A percentile compares a stretch with the other conserved stretches of the same genome.
Conservation (phyloP, 2,797 vertebrate species). For the Lateolabrax maculatus region DNA sequence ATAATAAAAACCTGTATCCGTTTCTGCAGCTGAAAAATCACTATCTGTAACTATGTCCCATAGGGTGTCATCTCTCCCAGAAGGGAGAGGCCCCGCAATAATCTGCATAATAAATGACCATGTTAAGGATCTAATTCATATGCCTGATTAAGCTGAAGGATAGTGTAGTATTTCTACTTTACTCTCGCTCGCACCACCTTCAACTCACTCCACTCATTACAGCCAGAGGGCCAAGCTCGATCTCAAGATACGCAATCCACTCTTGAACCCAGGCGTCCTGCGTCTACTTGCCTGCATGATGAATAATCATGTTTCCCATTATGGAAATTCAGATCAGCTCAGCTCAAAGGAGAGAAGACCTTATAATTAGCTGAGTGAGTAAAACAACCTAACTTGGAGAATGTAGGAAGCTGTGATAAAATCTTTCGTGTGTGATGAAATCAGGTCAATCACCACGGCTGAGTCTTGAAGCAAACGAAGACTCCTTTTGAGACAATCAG, state of each 20-base stretch:
- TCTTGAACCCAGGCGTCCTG: slow-evolving; percentile 29
- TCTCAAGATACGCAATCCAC: slow-evolving; percentile 13
- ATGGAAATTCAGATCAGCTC: slow-evolving; percentile 63
- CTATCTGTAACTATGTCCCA: slow-evolving; percentile 6
- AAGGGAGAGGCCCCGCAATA: background rate
- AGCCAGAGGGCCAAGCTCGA: background rate
- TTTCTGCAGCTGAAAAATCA: background rate
- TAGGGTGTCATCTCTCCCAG: slow-evolving; percentile 12
- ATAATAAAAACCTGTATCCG: background rate
- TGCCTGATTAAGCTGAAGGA: slow-evolving; percentile 49
- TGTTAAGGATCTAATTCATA: slow-evolving; percentile 46
- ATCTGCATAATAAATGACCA: slow-evolving; percentile 47
- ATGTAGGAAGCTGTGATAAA: slow-evolving; percentile 7
- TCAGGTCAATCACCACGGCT: slow-evolving; percentile 11
- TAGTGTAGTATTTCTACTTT: slow-evolving; percentile 17
- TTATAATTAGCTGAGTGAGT: slow-evolving; percentile 56
- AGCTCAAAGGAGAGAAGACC: slow-evolving; percentile 44
- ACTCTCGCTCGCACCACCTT: background rate
- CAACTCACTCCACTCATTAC: slow-evolving; percentile 4
- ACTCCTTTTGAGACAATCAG: slow-evolving; percentile 12
- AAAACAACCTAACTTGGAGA: slow-evolving; percentile 34
- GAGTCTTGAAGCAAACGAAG: background rate
- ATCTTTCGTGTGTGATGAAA: background rate
- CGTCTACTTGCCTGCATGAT: slow-evolving; percentile 41
- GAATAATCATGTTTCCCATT: slow-evolving; percentile 62